Evolutionary conservation across 2,113 vertebrate genomes (phyloP).

Genomic region (Vicugna pacos): DNA sequence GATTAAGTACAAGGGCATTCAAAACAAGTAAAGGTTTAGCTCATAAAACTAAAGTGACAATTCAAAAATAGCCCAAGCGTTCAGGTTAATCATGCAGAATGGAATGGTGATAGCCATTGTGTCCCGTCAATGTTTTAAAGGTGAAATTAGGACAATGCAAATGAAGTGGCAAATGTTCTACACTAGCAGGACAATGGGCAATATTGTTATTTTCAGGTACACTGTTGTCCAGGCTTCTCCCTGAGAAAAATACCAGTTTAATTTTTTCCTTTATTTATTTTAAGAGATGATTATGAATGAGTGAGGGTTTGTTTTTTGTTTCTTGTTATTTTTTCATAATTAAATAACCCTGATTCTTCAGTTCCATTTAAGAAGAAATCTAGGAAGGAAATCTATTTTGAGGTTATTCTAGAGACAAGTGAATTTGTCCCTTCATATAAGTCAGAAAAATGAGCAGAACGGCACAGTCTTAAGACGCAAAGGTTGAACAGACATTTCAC

Average conservation of each 20-base stretch:
- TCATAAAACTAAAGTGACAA: slow-evolving; percentile 54
- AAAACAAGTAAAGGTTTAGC: background rate
- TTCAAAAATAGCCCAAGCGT: background rate
- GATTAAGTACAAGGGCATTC: slow-evolving; percentile 68
- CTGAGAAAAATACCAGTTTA: background rate
- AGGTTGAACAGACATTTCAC: background rate
- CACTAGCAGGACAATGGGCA: background rate
- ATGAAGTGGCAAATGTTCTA: background rate
- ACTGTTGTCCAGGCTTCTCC: background rate
- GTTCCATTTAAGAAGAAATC: background rate
- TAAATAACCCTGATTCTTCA: background rate
- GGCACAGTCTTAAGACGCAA: background rate
- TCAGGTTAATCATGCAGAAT: slow-evolving; percentile 14
- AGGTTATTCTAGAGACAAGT: background rate
- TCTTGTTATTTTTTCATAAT: background rate
- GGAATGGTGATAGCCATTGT: background rate
- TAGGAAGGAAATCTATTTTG: background rate
- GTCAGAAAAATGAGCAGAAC: background rate
- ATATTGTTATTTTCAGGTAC: background rate
- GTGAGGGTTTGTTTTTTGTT: background rate
- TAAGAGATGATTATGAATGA: background rate
- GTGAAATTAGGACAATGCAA: background rate
- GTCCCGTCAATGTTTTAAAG: slow-evolving; percentile 11
- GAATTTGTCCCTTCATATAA: background rate
- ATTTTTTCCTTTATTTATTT: background rate